Percentiles rank a stretch among this genome's conserved stretches.
Evolutionary conservation across 2,797 vertebrate species (phyloP).

Genomic region (Emydoidea blandingii): DNA sequence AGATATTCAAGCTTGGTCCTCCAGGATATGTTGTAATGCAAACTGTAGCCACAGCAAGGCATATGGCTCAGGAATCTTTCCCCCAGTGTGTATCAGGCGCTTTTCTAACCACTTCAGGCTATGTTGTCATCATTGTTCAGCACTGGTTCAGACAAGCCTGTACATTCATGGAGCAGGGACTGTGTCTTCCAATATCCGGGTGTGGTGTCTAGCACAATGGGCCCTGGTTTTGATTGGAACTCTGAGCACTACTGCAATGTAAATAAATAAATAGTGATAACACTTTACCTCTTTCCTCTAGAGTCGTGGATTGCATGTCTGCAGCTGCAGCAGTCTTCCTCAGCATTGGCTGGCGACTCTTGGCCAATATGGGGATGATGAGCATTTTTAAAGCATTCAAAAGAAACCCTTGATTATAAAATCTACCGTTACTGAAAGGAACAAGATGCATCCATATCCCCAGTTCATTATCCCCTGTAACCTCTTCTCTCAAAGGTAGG

Average conservation of each 20-base stretch:
- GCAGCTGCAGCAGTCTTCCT: not conserved
- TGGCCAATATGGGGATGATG: not conserved
- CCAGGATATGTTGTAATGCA: fast-evolving
- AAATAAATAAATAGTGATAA: not conserved
- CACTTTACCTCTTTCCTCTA: not conserved
- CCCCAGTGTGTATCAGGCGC: not conserved
- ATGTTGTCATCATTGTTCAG: not conserved
- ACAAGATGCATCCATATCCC: not conserved
- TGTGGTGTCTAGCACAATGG: not conserved
- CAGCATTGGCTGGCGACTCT: not conserved
- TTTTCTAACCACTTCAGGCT: not conserved
- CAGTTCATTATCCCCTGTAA: not conserved
- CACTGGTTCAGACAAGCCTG: constrained; percentile 7
- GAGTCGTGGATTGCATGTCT: not conserved
- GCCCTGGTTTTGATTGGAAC: not conserved
- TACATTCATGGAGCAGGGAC: not conserved
- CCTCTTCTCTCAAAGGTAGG: not conserved
- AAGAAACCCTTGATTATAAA: not conserved
- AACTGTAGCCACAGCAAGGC: not conserved
- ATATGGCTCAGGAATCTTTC: not conserved
- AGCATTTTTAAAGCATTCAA: not conserved
- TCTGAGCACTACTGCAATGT: not conserved
- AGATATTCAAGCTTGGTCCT: not conserved
- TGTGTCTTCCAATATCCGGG: not conserved
- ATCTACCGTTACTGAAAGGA: not conserved